Evolutionary conservation across 2,113 vertebrate genomes (phyloP).

Genomic region (Xiphias gladius): DNA sequence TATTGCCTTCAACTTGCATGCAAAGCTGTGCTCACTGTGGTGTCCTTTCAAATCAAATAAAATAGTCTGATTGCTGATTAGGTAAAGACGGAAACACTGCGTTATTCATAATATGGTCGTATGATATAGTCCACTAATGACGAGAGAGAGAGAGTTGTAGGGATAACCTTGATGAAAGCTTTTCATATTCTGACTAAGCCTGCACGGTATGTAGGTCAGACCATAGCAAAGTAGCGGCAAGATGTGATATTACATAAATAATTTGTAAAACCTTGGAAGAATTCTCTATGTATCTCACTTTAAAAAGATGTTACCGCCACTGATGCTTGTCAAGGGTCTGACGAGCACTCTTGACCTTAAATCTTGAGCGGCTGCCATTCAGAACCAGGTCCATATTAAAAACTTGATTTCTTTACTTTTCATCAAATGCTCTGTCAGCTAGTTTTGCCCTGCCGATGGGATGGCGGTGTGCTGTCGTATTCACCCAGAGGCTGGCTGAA

Average conservation of each 20-base stretch:
- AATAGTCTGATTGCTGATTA: constrained; percentile 53
- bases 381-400: constrained; percentile 44
- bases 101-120: constrained; percentile 36
- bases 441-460: constrained; percentile 26
- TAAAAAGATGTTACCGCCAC: constrained; percentile 40
- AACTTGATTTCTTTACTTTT: constrained; percentile 35
- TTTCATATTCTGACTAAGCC: constrained; percentile 51
- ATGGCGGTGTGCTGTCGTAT: constrained; percentile 29
- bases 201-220: constrained; percentile 68
- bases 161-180: constrained; percentile 67
- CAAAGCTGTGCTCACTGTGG: constrained; percentile 18
- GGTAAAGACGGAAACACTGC: constrained; percentile 56
- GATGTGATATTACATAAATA: constrained; percentile 60
- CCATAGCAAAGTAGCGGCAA: constrained; percentile 36
- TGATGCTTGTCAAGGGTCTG: constrained; percentile 49
- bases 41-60: constrained; percentile 55
- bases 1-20: constrained; percentile 26
- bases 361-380: constrained; percentile 29
- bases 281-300: constrained; percentile 50
- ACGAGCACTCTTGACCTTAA: constrained; percentile 33
- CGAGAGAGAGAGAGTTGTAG: constrained; percentile 40
- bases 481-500: constrained; percentile 52
- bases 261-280: constrained; percentile 55
- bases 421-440: constrained; percentile 49
- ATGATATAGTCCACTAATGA: constrained; percentile 57